Evolutionary conservation across 2,797 vertebrate genomes (phyloP).

Genomic region (Phrynocephalus guinanensis): DNA sequence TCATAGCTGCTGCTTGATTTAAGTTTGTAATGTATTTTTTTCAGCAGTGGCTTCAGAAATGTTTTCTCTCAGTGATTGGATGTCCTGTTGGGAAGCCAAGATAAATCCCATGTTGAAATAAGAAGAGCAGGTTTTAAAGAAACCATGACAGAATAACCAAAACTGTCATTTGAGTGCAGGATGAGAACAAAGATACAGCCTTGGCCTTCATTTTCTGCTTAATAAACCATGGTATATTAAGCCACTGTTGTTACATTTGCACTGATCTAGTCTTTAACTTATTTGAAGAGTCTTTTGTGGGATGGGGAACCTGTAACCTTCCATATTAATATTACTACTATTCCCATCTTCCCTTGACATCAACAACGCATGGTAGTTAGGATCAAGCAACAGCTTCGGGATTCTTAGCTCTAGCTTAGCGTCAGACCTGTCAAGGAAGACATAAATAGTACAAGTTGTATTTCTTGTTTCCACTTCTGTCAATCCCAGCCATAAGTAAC

Average conservation of each 20-base stretch:
- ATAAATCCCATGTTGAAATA: too few relatives aligned
- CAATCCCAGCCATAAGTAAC: neutral
- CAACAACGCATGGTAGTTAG: too few relatives aligned
- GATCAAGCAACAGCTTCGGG: too few relatives aligned
- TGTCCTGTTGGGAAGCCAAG: neutral
- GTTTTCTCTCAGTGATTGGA: neutral
- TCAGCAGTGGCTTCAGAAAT: neutral
- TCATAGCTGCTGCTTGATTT: neutral
- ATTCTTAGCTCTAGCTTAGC: too few relatives aligned
- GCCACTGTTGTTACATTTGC: neutral
- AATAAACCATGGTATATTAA: neutral
- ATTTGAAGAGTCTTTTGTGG: neutral
- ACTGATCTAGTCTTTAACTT: too few relatives aligned
- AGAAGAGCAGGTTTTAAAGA: neutral
- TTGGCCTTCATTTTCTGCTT: neutral
- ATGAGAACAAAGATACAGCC: neutral
- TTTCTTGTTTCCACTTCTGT: neutral
- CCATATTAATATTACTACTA: too few relatives aligned
- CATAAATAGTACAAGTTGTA: too few relatives aligned
- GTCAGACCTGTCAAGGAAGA: too few relatives aligned
- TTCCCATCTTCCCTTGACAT: too few relatives aligned
- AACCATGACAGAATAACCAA: neutral
- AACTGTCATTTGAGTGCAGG: neutral
- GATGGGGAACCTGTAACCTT: neutral
- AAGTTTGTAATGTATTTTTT: neutral